phyloP scores from a whole-genome alignment of 2,113 vertebrate species.

The Saccopteryx bilineata region DNA sequence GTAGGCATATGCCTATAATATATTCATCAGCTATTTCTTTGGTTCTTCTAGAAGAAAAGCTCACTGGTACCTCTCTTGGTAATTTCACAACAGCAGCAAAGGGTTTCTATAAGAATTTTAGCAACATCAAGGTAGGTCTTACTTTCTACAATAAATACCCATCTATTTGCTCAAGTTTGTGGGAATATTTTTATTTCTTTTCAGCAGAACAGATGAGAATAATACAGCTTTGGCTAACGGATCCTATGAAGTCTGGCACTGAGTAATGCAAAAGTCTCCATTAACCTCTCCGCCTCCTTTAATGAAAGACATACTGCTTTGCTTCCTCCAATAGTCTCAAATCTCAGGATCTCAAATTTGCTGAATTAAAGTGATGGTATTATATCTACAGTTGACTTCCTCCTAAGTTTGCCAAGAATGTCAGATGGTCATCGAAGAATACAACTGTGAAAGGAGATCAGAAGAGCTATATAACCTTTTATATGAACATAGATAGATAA shows the following conservation, averaged over 20 bases:
- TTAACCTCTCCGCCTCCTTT: constrained; percentile 80
- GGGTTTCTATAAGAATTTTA: neutral
- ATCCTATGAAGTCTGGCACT: constrained; percentile 61
- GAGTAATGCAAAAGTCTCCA: constrained; percentile 75
- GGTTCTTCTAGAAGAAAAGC: constrained; percentile 28
- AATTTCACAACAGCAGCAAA: neutral
- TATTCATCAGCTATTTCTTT: constrained; percentile 38
- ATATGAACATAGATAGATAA: neutral
- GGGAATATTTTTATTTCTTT: constrained; percentile 41
- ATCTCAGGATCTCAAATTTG: constrained; percentile 80
- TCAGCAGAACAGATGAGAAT: constrained; percentile 56
- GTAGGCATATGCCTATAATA: fast-evolving
- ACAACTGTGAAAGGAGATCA: constrained; percentile 60
- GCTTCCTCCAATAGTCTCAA: constrained; percentile 80
- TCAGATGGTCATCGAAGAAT: constrained; percentile 70
- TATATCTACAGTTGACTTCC: constrained; percentile 80
- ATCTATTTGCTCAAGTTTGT: neutral
- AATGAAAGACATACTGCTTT: constrained; percentile 82
- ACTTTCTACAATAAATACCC: neutral
- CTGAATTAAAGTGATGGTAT: constrained; percentile 78
- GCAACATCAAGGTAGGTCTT: neutral
- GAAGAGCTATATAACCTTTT: constrained; percentile 37
- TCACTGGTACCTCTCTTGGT: neutral
- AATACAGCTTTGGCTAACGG: neutral
- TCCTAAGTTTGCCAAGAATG: constrained; percentile 74